phyloP scores from a whole-genome alignment of 2,888 invertebrate species.

The Yponomeuta plumbellus region DNA sequence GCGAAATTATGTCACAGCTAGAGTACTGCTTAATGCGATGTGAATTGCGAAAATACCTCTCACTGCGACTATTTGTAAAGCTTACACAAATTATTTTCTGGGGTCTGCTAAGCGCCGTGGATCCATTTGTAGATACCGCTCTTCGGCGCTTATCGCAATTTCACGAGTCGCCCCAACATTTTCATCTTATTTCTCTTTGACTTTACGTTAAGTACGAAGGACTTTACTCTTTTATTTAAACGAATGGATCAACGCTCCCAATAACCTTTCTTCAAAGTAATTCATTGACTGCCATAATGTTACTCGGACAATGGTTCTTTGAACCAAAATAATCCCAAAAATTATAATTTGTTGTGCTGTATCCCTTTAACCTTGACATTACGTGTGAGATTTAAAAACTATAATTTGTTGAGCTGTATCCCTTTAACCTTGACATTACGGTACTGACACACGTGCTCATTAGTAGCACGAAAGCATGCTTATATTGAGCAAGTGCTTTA shows the following conservation, averaged over 20 bases:
- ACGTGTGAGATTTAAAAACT: not conserved
- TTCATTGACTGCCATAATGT: not conserved
- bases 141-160: not conserved
- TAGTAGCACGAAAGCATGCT: no score
- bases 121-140: not conserved
- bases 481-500: no score
- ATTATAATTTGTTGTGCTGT: not conserved
- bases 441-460: no score
- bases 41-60: slow-evolving; percentile 12
- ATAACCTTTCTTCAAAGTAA: slow-evolving; percentile 3
- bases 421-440: no score
- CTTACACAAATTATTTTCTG: slow-evolving; percentile 10
- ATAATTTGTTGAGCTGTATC: no score
- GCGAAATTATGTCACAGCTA: slow-evolving; percentile 22
- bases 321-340: not conserved
- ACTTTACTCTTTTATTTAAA: slow-evolving; percentile 6
- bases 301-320: slow-evolving; percentile 1
- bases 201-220: not conserved
- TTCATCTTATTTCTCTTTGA: not conserved
- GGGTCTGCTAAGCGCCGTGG: not conserved
- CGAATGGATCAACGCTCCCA: not conserved
- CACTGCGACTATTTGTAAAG: slow-evolving; percentile 7
- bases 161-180: not conserved
- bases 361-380: not conserved
- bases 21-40: slow-evolving; percentile 13